A percentile compares a stretch with the other conserved stretches of the same genome.
These are phyloP conservation scores for Cataglyphis rosenhaueri DNA, from an alignment of 2,888 invertebrate genomes.

Conservation along the genomic window DNA sequence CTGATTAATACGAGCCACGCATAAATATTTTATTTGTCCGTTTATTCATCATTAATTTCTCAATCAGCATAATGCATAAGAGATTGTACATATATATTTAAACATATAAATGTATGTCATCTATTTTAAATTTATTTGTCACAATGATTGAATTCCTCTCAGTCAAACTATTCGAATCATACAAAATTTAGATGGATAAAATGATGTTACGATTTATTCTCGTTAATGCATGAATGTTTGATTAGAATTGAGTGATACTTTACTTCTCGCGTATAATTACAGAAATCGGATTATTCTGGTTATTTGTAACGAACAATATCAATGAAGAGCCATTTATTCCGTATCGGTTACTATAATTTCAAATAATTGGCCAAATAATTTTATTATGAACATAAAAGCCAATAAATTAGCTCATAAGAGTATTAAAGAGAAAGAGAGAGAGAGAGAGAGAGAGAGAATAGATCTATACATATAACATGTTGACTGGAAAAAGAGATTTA, in stretches of 20 bases:
- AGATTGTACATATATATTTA: background rate
- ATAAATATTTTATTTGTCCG: constrained; percentile 10
- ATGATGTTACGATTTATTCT: background rate
- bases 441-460: background rate
- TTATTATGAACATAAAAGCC: constrained; percentile 5
- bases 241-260: background rate
- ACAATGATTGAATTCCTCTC: background rate
- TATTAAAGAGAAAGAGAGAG: background rate
- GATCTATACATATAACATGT: background rate
- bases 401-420: background rate
- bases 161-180: background rate
- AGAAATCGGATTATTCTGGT: background rate
- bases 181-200: background rate
- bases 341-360: background rate
- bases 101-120: background rate
- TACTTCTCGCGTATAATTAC: background rate
- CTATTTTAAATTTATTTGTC: background rate
- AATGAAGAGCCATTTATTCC: background rate
- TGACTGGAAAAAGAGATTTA: background rate
- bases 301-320: background rate
- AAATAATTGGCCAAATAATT: background rate
- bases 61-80: background rate
- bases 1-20: no score
- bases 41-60: constrained; percentile 17
- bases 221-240: background rate